Conservation (phyloP, 53 echinoderm and acorn worm species). For the Crossaster papposus region DNA sequence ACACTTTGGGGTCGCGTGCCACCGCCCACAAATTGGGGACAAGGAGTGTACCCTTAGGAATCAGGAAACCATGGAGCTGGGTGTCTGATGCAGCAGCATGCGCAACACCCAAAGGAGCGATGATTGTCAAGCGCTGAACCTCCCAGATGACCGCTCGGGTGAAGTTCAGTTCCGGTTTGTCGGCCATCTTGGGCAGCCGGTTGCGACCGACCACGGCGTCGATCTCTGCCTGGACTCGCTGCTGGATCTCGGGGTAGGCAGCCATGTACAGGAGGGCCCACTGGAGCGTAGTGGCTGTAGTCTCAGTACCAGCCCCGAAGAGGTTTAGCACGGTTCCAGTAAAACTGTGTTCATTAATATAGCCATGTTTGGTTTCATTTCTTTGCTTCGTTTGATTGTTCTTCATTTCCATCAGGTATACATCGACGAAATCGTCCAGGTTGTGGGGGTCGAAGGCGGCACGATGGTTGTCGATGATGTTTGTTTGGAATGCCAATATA, state of each 20-base stretch:
- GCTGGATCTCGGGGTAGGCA: constrained; percentile 50
- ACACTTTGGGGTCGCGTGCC: constrained; percentile 21
- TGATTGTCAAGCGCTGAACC: constrained; percentile 46
- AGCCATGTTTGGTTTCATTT: too few relatives aligned
- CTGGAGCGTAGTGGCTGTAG: constrained; percentile 57
- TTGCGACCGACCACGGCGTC: constrained; percentile 48
- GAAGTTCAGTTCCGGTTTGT: constrained; percentile 41
- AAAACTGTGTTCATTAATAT: constrained; percentile 40
- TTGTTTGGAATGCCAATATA: not conserved
- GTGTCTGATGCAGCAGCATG: constrained; percentile 36
- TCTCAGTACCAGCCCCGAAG: constrained; percentile 57
- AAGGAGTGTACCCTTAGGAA: constrained; percentile 39
- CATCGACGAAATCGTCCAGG: constrained; percentile 40
- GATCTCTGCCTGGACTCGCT: constrained; percentile 53
- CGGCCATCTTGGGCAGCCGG: constrained; percentile 39
- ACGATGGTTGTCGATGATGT: constrained; percentile 52
- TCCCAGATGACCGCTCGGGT: constrained; percentile 54
- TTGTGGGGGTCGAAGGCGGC: constrained; percentile 33
- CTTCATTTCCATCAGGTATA: constrained; percentile 41
- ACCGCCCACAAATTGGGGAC: constrained; percentile 58
- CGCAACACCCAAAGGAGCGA: constrained; percentile 31
- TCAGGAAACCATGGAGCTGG: constrained; percentile 6
- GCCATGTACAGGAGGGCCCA: constrained; percentile 63
- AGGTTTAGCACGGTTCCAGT: constrained; percentile 47
- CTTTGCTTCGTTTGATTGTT: too few relatives aligned